Conservation (phyloP, 2,888 invertebrate genomes). For the Drosophila longiperda region DNA sequence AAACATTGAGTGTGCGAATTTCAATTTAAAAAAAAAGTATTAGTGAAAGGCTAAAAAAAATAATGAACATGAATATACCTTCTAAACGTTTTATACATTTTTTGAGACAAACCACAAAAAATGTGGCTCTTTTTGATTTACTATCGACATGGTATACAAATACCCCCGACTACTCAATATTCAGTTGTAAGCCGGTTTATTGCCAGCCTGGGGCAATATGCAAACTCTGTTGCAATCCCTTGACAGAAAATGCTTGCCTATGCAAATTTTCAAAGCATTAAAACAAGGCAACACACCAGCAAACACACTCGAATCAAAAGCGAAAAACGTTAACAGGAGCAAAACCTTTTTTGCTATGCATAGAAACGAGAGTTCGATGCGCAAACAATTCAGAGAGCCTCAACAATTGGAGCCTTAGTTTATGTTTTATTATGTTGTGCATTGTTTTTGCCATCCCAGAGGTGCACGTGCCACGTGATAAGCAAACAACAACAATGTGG, state of each 20-base stretch:
- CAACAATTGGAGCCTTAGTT: constrained; percentile 37
- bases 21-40: neutral
- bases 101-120: constrained; percentile 3
- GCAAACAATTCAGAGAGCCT: constrained; percentile 42
- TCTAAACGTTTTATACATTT: constrained; percentile 21
- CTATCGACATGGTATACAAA: constrained; percentile 7
- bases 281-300: constrained; percentile 25
- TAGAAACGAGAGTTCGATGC: constrained; percentile 28
- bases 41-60: neutral
- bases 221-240: constrained; percentile 56
- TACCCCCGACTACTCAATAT: constrained; percentile 17
- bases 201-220: constrained; percentile 53
- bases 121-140: constrained; percentile 26
- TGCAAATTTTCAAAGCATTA: constrained; percentile 59
- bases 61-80: neutral
- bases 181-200: constrained; percentile 44
- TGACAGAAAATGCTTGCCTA: constrained; percentile 64
- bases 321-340: constrained; percentile 25
- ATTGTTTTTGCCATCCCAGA: constrained; percentile 13
- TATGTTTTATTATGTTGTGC: constrained; percentile 32
- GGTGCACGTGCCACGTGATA: constrained; percentile 18
- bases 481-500: constrained; percentile 31
- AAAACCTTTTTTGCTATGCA: constrained; percentile 23
- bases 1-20: neutral
- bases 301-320: constrained; percentile 36